Conservation (phyloP, 2,113 vertebrate species). For the Rafetus swinhoei region DNA sequence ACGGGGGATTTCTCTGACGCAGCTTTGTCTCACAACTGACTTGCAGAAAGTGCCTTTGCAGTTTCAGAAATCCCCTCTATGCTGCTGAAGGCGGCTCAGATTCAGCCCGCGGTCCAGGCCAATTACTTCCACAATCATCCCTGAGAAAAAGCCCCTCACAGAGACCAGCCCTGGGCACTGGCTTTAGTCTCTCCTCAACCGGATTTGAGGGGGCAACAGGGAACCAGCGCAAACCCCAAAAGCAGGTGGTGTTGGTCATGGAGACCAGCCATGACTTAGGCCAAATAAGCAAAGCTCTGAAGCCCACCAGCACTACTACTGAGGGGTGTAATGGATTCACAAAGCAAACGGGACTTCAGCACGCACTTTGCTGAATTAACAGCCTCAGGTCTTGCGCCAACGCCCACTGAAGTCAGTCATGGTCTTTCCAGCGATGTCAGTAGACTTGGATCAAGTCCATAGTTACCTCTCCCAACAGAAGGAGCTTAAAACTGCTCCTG, state of each 20-base stretch:
- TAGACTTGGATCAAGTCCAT: background rate
- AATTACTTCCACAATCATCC: background rate
- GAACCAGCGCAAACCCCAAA: background rate
- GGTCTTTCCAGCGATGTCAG: background rate
- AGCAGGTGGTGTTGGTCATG: background rate
- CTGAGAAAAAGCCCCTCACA: background rate
- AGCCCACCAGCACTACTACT: background rate
- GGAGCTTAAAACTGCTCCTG: background rate
- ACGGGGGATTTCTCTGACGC: background rate
- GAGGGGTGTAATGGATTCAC: background rate
- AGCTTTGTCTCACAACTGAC: background rate
- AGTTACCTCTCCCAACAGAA: rapidly evolving
- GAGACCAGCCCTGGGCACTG: background rate
- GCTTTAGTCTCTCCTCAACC: background rate
- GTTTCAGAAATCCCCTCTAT: rapidly evolving
- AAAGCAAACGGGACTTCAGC: background rate
- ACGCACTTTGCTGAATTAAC: background rate
- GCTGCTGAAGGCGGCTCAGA: background rate
- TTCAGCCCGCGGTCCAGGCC: background rate
- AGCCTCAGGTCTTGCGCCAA: background rate
- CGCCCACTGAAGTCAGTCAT: background rate
- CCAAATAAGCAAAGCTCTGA: background rate
- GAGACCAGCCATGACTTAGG: background rate
- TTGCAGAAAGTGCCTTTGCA: background rate
- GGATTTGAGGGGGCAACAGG: background rate